Base-by-base conservation (phyloP, 2,797 vertebrate genomes). In the Borostomias antarcticus region DNA sequence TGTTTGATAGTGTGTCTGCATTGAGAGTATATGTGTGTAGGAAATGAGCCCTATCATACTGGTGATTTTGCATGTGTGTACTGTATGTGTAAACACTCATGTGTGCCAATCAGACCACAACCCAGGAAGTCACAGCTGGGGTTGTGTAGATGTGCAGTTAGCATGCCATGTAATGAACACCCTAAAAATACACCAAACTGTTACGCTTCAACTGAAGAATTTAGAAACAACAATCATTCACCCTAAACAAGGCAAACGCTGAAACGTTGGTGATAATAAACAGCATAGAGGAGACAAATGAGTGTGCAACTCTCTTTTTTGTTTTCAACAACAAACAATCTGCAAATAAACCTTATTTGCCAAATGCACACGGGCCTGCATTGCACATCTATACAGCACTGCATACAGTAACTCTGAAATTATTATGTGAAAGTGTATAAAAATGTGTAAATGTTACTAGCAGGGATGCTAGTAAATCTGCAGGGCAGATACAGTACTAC, bases 121-220 rank as follows among this genome's bases (percentile, higher is more conserved):
- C 63, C 33, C 78, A 77, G 74, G 78, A 82, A 85, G 76, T 74
- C 28, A 28, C 50, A 43, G 26, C 58, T 70, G 61, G 2, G 33
- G 35, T 43, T 54, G 2, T 43, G 54, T 51, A 29, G 30, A 19
- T 17, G 62, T 2, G 17, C 4, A 30, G 25, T 33, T 56, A 56
- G 8, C 48, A 25, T 54, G 51, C 58, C 0, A 21, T 57, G 26
- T 3, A 43, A 28, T 28, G n/a, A n/a, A n/a, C n/a, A 25, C 40
- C 0, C 4, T 8, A 59, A 29, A n/a, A 37, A 59, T 10, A 37
- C 48, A 58, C 15, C 40, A 45, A 15, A 17, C 40, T 17, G n/a
- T 45, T 45, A n/a, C 40, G 13, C 15, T 45, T 45, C 40, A 45
- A n/a, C 19, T 40, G 47, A 40, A 48, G 13, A 40, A 58, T 21